A percentile compares a stretch with the other conserved stretches of the same genome.
Conservation (phyloP, 2,113 vertebrate species). For the Ceyx margarethae region DNA sequence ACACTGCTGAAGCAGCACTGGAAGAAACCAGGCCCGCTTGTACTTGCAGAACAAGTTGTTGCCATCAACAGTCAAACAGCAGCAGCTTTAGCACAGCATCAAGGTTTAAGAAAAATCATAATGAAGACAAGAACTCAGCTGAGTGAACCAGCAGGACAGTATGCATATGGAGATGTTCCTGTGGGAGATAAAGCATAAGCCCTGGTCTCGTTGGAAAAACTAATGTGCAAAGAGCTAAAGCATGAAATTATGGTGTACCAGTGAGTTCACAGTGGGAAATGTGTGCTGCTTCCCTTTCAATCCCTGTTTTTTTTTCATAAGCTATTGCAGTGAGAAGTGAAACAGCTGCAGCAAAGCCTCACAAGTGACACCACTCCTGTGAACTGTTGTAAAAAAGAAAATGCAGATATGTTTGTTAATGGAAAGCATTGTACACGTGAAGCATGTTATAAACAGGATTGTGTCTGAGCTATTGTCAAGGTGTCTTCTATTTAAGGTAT, state of each 20-base stretch:
- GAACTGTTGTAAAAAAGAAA: slow-evolving; percentile 18
- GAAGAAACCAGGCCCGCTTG: not conserved
- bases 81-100: not conserved
- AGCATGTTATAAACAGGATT: not conserved
- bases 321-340: not conserved
- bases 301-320: not conserved
- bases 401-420: not conserved
- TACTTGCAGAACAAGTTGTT: not conserved
- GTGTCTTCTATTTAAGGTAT: not conserved
- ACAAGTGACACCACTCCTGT: not conserved
- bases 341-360: slow-evolving; percentile 11
- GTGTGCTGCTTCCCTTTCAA: not conserved
- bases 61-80: not conserved
- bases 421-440: not conserved
- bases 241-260: not conserved
- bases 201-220: not conserved
- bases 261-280: not conserved
- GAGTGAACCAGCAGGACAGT: not conserved
- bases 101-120: not conserved
- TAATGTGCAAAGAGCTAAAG: not conserved
- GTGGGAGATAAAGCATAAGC: not conserved
- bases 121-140: not conserved
- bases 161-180: not conserved
- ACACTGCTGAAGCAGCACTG: not conserved
- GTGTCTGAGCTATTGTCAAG: not conserved